Evolutionary conservation across 2,797 vertebrate genomes (phyloP), one percentile per base, ranked within the genome.

Genomic region (Craterocephalus amniculus): DNA sequence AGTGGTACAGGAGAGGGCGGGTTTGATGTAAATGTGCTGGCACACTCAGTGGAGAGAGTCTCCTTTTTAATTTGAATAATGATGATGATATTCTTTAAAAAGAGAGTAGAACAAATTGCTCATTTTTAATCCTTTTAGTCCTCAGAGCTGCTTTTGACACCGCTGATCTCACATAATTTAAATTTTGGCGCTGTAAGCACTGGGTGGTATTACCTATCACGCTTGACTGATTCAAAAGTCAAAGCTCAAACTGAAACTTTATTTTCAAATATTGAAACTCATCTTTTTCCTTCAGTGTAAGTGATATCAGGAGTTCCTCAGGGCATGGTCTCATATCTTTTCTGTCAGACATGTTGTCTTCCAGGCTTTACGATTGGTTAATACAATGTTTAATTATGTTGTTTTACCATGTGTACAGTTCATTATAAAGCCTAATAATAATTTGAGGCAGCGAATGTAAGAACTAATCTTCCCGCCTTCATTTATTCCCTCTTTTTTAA

Each of bases 11-110:
- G 58, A 74, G 63, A 78, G 73, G 54, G 34, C 31, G 31, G 43
- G 64, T 74, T 69, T 79, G 76, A 83, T 71, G 60, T 61, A 55
- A 78, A 64, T 52, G 57, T 7, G 36, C 78, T 70, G 66, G 60
- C 76, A 84, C 66, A 65, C 58, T 80, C 68, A 73, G 65, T 72
- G 58, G 31, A 43, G 32, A 67, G 51, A 79, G 43, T 51, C 60
- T 76, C 70, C 80, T 81, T 88, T 48, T 86, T 84, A 84, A 83
- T 89, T 70, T 86, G 58, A 90, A 85, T 84, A 82, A 89, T 76
- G 82, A 89, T 82, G 79, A 87, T 83, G 85, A 76, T 66, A 74
- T 76, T 86, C 72, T 73, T 78, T 87, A 75, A 88, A 81, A 81
- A 78, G 83, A 51, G 0, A 70, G 80, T 83, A 72, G 66, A 84